Evolutionary conservation across 2,888 invertebrate genomes (phyloP), one percentile per base, ranked within the genome.

Genomic region (Zootermopsis nevadensis): DNA sequence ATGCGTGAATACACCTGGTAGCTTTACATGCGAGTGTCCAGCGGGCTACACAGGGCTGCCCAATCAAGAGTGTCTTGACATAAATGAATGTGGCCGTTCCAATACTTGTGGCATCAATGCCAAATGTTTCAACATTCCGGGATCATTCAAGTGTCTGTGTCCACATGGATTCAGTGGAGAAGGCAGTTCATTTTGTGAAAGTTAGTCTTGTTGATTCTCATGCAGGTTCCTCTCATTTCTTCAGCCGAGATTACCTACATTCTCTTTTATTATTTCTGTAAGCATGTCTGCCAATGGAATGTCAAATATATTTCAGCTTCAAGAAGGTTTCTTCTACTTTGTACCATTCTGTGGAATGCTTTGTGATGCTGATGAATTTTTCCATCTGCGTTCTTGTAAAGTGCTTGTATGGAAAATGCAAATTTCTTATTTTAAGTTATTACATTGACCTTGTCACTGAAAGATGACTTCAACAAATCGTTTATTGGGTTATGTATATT

Each of bases 91-190:
- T 89, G 92, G 92, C 84, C 90, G 91, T 86, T 88, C 91, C 86
- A 92, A 92, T 87, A 91, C 93, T 88, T 96, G 96, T 88, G 95
- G 95, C 85, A 91, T 92, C 87, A 94, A 95, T 89, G 94, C 96
- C 86, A 93, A 94, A 89, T 96, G 96, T 91, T 93, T 94, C 89
- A 96, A 96, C 90, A 92, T 94, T 81, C 94, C 94, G n/a, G 96
- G 96, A 87, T 94, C 94, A 83, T 95, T 93, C 91, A 94, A 94
- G 88, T 95, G 95, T 89, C 91, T 94, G 85, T 95, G 95, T 89
- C 94, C 94, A 48, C 92, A 92, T 87, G 95, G 95, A 86, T 95
- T 94, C 90, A 91, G 92, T 86, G 95, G 95, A 88, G 94, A 94
- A 89, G 94, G 95, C 87, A 92, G 93, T 88, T 92, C 93, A 86